Base-by-base conservation (phyloP, 1,140 invertebrate species). In the Aphelenchoides fujianensis region DNA sequence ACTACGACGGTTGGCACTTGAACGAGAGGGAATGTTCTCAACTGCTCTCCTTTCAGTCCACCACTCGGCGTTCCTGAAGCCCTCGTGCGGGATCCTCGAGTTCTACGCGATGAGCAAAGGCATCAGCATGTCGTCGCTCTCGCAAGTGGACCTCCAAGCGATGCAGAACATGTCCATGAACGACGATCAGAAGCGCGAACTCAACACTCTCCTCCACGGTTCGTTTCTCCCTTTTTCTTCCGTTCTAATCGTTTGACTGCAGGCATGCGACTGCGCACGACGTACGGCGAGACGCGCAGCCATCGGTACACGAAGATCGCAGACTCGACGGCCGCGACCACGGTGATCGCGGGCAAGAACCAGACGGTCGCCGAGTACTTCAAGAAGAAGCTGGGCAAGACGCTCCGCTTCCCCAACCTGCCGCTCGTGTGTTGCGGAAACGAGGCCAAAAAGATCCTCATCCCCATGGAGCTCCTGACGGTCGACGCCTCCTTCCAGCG, bases 381-480 rank as follows among this genome's bases (percentile, higher is more conserved):
- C 37, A 23, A 30, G 3, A 9, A 27, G 0, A 68, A 68, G 34
- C 66, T 59, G 16, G 35, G 12, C 16, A 27, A 28, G 12, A 30
- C 16, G 2, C 7, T 68, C 28, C 27, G 27, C 27, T 70, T 70
- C 28, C 68, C 59, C 23, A 23, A 66, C 23, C 32, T 70, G 64
- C 68, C 68, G 27, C 32, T 67, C 9, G 30, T 70, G 9, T 28
- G 28, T 27, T 27, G 27, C 1, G 41, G 57, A 19, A 19, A 19
- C 1, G 23, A 2, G 41, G 62, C 66, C 16, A 70, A 55, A 69
- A 34, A 69, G 32, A 28, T 70, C 9, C 23, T 35, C n/a, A 19
- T 70, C 9, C 68, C 68, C 30, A 70, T 70, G 23, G 68, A 70
- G 1, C 28, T 69, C 28, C 16, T 70, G 7, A 32, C 12, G 27